These are phyloP conservation scores for Tetranychus piercei DNA, from an alignment of 2,888 invertebrate genomes.

Conservation along the genomic window DNA sequence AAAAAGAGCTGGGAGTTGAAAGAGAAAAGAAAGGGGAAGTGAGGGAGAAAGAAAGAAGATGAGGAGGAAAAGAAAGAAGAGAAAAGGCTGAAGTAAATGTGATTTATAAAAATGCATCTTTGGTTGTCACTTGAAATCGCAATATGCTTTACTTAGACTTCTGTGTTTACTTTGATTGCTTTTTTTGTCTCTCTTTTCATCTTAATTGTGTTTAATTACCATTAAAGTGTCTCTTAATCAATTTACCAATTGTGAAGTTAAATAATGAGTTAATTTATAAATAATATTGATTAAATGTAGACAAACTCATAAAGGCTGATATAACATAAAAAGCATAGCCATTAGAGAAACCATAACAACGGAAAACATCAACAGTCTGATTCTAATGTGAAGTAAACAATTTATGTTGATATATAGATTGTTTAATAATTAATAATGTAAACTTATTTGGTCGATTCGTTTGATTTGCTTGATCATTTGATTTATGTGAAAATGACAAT, in stretches of 20 bases:
- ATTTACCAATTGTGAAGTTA: too few relatives aligned
- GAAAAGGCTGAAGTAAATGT: neutral
- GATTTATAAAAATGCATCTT: neutral
- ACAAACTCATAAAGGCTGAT: too few relatives aligned
- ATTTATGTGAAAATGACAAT: too few relatives aligned
- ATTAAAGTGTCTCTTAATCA: neutral
- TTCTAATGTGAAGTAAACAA: neutral
- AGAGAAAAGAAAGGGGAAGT: neutral
- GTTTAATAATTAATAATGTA: neutral
- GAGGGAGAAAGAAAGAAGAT: slow-evolving; percentile 10
- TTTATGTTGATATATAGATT: neutral
- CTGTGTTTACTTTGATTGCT: neutral
- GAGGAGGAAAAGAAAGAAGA: neutral
- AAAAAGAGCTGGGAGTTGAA: neutral
- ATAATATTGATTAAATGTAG: too few relatives aligned
- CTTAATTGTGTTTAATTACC: neutral
- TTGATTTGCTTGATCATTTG: neutral
- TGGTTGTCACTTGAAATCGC: neutral
- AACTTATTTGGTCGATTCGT: neutral
- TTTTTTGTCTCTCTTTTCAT: neutral
- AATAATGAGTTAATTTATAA: too few relatives aligned
- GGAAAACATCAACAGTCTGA: neutral
- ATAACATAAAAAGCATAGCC: neutral
- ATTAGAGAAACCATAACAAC: neutral
- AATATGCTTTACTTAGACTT: neutral